Evolutionary conservation across 2,113 vertebrate species (phyloP).

Genomic region (Morone chrysops): DNA sequence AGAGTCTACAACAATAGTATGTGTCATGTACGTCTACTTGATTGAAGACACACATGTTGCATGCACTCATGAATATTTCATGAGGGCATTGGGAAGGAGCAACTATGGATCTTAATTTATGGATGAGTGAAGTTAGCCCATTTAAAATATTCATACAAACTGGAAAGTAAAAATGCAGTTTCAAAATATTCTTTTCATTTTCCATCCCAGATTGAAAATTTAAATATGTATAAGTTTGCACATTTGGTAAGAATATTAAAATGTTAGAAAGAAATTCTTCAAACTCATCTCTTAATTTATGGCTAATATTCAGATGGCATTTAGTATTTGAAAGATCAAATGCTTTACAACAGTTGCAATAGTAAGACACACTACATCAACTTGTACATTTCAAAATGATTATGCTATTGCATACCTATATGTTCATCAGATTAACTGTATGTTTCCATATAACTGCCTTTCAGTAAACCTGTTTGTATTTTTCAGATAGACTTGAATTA

Average conservation of each 20-base stretch:
- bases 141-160: slow-evolving; percentile 58
- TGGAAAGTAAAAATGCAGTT: slow-evolving; percentile 20
- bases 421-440: not conserved
- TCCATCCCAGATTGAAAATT: slow-evolving; percentile 24
- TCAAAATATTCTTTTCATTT: slow-evolving; percentile 38
- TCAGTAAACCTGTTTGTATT: not conserved
- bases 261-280: not conserved
- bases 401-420: not conserved
- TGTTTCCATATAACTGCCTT: not conserved
- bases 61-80: slow-evolving; percentile 50
- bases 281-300: not conserved
- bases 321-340: not conserved
- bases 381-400: not conserved
- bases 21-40: not conserved
- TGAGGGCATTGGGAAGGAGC: slow-evolving; percentile 25
- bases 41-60: slow-evolving; percentile 47
- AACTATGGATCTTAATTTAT: slow-evolving; percentile 52
- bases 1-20: slow-evolving; percentile 19
- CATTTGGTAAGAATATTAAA: slow-evolving; percentile 29
- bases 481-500: not conserved
- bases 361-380: not conserved
- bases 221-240: slow-evolving; percentile 25
- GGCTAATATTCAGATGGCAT: not conserved
- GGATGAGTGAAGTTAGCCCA: slow-evolving; percentile 56
- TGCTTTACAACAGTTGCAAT: not conserved